Base-by-base conservation (phyloP, 2,797 vertebrate species). In the Lateolabrax maculatus region DNA sequence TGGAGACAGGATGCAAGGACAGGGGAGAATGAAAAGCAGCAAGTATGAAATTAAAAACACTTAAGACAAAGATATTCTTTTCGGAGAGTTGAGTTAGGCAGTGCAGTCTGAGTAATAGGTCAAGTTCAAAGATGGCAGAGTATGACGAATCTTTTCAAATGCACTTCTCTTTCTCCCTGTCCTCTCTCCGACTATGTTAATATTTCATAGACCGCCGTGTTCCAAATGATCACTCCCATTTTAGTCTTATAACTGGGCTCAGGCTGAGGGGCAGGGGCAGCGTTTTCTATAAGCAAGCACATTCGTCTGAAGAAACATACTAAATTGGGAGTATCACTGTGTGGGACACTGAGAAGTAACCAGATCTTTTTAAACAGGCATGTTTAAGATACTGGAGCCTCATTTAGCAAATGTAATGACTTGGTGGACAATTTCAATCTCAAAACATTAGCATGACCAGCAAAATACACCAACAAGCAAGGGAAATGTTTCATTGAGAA, bases 191-290 rank as follows among this genome's bases (percentile, higher is more conserved):
- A 41, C 71, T 41, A 64, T 39, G 62, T 92, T 62, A 92, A 92
- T 93, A 91, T 92, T 91, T 93, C 65, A 93, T 86, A 57, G 81
- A 65, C 39, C 66, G 64, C 76, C 52, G 34, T 83, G 67, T 86
- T 81, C 72, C 48, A 73, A 87, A 90, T 58, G 74, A 90, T 89
- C 84, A 43, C 53, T 72, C 73, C 84, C 66, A 67, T 85, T 90
- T 89, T 56, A 77, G 65, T 52, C 67, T 76, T 8, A 69, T 27
- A 71, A 75, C 71, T 52, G 61, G 53, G 70, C 66, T 25, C n/a
- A 13, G 63, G 41, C 58, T 10, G 53, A 66, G 34, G 51, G 67
- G 56, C 60, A 5, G 0, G 25, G 43, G 19, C 44, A 64, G 13
- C 15, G 23, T 36, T 3, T 71, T 63, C 6, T 73, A 34, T 18